Evolutionary conservation across 2,797 vertebrate genomes (phyloP), one percentile per base, ranked within the genome.

Genomic region (Glossophaga mutica): DNA sequence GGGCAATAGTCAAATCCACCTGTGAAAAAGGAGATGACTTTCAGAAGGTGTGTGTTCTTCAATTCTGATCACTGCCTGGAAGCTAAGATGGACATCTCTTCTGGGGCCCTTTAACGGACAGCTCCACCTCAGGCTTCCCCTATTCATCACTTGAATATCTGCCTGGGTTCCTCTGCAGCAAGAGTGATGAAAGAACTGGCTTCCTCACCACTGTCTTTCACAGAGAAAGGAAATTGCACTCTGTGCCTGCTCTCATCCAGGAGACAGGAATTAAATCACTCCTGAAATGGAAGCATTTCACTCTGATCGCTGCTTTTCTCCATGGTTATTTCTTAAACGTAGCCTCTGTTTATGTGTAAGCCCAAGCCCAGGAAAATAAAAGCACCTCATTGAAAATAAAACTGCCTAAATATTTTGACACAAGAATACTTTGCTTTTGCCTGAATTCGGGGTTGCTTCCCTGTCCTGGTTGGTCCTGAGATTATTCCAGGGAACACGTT

Each of bases 401-500:
- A 86, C 92, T 91, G 52, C 92, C 95, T 93, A 62, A 95, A 39
- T 85, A 37, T 90, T 96, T 92, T 82, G 32, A 32, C 85, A 74
- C 87, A 96, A 73, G 78, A 94, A 91, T 70, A 0, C 0, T 74
- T 91, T 0, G 46, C 93, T 68, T 12, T 77, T 62, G 79, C 91
- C 0, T 22, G 73, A 5, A 0, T 83, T n/a, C 0, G 0, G 92
- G 84, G 70, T 52, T 87, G 22, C 70, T 91, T 94, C 87, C 89
- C 85, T 83, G 74, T 88, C 70, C 46, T 22, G 94, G 97, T 93
- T 94, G 73, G 95, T 97, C 93, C 94, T 76, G 78, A 77, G 97
- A 95, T 97, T 44, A 97, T 98, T 86, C 97, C 97, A 70, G 97
- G 96, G 97, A 98, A 95, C 96, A 74, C 86, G 97, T 98, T 98